Evolutionary conservation across 2,888 invertebrate genomes (phyloP).

Genomic region (Phania funesta): DNA sequence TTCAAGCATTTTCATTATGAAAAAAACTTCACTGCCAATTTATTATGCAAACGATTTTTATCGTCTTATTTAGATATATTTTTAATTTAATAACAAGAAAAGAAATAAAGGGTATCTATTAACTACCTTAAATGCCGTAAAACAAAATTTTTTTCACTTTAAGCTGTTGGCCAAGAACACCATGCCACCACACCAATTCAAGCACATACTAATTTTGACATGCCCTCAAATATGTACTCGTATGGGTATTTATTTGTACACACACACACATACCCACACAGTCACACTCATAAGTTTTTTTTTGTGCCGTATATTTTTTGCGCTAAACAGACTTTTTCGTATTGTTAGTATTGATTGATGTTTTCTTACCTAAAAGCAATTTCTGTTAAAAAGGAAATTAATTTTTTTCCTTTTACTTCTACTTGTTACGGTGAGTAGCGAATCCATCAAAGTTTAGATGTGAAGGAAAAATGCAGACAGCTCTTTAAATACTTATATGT

Average conservation of each 20-base stretch:
- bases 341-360: constrained; percentile 65
- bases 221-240: constrained; percentile 28
- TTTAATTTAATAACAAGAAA: constrained; percentile 30
- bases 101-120: constrained; percentile 29
- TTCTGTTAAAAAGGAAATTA: constrained; percentile 61
- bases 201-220: constrained; percentile 8
- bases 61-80: background rate
- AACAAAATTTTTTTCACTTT: constrained; percentile 24
- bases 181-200: constrained; percentile 2
- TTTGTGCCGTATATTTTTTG: background rate
- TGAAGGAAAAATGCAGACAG: background rate
- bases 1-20: background rate
- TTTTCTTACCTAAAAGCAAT: constrained; percentile 64
- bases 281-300: background rate
- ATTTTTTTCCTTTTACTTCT: constrained; percentile 25
- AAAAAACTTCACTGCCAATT: background rate
- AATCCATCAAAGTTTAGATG: constrained; percentile 48
- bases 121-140: constrained; percentile 37
- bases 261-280: background rate
- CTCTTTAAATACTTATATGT: background rate
- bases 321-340: constrained; percentile 38
- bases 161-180: constrained; percentile 24
- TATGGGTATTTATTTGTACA: constrained; percentile 32
- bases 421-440: background rate
- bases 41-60: constrained; percentile 26